These are phyloP conservation scores for Arizona elegans DNA, from an alignment of 2,113 vertebrate species.

Conservation along the genomic window DNA sequence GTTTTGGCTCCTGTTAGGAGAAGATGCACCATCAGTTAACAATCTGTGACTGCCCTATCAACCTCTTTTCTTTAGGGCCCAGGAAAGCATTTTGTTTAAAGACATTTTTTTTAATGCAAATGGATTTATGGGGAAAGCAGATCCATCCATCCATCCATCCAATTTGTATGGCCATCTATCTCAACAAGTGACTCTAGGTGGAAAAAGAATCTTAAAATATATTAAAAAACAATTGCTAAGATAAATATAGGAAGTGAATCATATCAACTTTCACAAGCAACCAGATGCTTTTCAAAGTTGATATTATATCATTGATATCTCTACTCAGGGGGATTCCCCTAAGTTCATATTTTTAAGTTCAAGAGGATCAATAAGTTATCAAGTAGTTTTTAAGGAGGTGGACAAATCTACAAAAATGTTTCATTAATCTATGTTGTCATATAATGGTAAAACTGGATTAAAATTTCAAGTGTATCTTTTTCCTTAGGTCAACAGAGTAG, in stretches of 20 bases:
- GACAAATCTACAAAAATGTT: background rate
- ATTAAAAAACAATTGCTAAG: background rate
- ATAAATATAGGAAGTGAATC: background rate
- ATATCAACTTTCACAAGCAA: background rate
- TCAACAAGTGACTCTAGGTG: background rate
- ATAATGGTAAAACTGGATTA: background rate
- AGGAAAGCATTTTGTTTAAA: background rate
- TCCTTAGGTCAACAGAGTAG: background rate
- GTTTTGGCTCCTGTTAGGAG: slow-evolving; percentile 69
- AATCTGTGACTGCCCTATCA: background rate
- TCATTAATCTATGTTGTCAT: background rate
- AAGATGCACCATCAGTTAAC: background rate
- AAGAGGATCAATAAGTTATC: background rate
- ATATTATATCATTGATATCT: background rate
- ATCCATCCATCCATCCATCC: background rate
- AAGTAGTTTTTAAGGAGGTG: background rate
- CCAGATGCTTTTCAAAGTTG: background rate
- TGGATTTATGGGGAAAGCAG: background rate
- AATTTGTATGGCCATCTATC: background rate
- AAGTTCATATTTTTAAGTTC: background rate
- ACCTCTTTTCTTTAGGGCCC: background rate
- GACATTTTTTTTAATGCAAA: background rate
- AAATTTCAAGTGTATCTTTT: background rate
- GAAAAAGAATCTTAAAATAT: background rate
- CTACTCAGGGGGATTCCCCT: background rate